Base-by-base conservation (phyloP, 2,797 vertebrate species). In the Aplochiton taeniatus region DNA sequence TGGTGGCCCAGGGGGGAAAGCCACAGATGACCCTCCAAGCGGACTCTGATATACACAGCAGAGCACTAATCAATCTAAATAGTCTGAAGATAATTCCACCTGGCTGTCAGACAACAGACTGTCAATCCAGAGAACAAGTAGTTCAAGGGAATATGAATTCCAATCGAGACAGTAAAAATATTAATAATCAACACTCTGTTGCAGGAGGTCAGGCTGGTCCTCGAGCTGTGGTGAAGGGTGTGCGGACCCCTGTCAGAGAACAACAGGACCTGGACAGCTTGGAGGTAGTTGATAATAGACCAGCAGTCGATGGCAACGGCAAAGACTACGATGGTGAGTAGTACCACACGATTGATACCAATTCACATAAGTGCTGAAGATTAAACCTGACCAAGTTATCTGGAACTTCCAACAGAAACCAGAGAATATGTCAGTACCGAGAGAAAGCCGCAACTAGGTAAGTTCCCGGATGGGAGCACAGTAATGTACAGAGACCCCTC, bases 401-500 rank as follows among this genome's bases (percentile, higher is more conserved):
- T 65, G 53, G 1, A 68, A 68, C 53, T 69, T 56, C 46, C 58
- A 13, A 70, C 69, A 88, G 85, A 89, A 66, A 84, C 75, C 58
- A 70, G 64, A 65, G 82, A 88, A 70, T 65, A 65, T 5, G 8
- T 54, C 47, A 87, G 79, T 52, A 68, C 75, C 65, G 83, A 87
- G 75, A 78, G 0, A 0, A 51, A 69, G 65, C 68, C 68, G 6
- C 31, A 31, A 18, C 0, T 49, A 10, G 83, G 81, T 90, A 74
- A 73, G 75, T 16, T 48, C 11, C n/a, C 53, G 6, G 20, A 47
- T 49, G 31, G 31, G 51, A 18, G n/a, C 13, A 49, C 59, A 61
- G 9, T 18, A 17, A 49, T n/a, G 19, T 13, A n/a, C n/a, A 14
- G 19, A 20, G 12, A 9, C 13, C 46, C 13, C 10, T 11, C 9